Conservation (phyloP, 2,797 vertebrate genomes). For the Clamator glandarius region DNA sequence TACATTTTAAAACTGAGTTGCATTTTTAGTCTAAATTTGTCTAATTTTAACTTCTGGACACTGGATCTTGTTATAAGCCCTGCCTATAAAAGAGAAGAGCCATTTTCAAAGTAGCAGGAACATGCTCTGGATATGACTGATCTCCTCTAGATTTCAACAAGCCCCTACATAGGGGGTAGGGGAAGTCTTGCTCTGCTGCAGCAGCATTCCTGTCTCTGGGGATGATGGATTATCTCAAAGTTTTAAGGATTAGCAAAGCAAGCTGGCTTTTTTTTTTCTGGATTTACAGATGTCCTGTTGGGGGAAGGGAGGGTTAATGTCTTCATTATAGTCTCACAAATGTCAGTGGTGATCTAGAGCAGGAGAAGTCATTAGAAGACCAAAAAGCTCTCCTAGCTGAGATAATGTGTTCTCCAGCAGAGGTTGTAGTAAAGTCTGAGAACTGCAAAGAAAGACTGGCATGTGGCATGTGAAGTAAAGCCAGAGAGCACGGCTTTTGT, state of each 20-base stretch:
- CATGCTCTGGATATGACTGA: neutral
- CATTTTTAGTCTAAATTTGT: neutral
- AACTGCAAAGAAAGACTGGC: neutral
- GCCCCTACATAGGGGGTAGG: constrained; percentile 46
- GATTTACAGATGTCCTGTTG: neutral
- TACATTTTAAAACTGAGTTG: neutral
- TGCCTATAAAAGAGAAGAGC: neutral
- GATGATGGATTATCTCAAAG: neutral
- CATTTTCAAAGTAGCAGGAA: neutral
- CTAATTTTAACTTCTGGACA: neutral
- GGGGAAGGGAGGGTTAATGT: neutral
- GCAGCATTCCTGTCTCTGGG: neutral
- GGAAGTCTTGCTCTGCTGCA: constrained; percentile 42
- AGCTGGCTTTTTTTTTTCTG: neutral
- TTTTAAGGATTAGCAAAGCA: neutral
- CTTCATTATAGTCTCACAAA: neutral
- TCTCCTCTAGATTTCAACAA: no score
- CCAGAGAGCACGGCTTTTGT: neutral
- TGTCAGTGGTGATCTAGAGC: neutral
- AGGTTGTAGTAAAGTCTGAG: neutral
- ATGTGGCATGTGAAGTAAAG: neutral
- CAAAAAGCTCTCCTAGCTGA: neutral
- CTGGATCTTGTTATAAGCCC: neutral
- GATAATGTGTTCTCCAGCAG: neutral
- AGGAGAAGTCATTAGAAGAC: neutral